phyloP scores from a whole-genome alignment of 2,113 vertebrate species.

The Ammodramus savannarum region DNA sequence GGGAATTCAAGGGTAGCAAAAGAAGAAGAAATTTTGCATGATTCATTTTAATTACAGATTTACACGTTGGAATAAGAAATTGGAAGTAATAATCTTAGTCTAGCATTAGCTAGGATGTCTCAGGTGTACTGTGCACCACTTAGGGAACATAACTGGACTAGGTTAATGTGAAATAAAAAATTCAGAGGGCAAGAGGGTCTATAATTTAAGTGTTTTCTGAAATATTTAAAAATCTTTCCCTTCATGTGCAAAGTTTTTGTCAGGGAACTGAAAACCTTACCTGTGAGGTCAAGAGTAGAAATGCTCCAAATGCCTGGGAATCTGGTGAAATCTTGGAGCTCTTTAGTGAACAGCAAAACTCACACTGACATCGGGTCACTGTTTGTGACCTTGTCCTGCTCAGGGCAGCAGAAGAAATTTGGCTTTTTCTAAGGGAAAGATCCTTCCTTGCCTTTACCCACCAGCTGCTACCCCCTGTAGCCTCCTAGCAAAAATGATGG shows the following conservation, averaged over 20 bases:
- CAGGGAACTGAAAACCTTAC: background rate
- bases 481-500: background rate
- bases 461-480: fast-evolving
- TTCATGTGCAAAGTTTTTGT: background rate
- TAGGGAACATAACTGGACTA: background rate
- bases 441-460: background rate
- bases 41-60: slow-evolving; percentile 3
- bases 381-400: background rate
- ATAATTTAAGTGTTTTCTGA: background rate
- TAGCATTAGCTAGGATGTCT: background rate
- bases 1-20: slow-evolving; percentile 7
- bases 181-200: background rate
- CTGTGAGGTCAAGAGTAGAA: background rate
- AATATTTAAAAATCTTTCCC: background rate
- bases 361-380: background rate
- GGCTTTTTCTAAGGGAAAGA: background rate
- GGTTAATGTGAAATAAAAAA: background rate
- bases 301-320: background rate
- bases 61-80: background rate
- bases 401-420: background rate
- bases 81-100: background rate
- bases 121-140: background rate
- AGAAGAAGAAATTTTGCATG: background rate
- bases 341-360: background rate
- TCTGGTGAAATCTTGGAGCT: background rate